Evolutionary conservation across 2,888 invertebrate genomes (phyloP), one percentile per base, ranked within the genome.

Genomic region (Sarcophaga subvicina): DNA sequence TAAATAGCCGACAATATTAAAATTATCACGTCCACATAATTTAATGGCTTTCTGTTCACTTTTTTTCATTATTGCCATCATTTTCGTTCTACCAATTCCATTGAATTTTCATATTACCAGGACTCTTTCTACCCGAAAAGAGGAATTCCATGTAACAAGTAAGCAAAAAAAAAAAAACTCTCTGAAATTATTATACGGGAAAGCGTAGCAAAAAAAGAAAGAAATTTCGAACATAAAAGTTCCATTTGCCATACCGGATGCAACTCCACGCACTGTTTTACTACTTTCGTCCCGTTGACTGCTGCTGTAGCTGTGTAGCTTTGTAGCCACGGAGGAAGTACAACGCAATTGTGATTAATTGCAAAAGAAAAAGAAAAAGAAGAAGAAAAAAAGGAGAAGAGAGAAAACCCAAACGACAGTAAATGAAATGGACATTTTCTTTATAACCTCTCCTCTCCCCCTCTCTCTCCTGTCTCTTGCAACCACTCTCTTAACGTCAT

Each of bases 271-370:
- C 85, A 85, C 87, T 84, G 87, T 72, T 77, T 85, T 85, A 81
- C 73, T 81, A 78, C 63, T 64, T 75, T 73, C 72, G 85, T 87
- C 70, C 84, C 81, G 81, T 69, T 81, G 86, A 71, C 82, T 80
- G 37, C 37, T 37, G 10, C 37, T 37, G 37, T 37, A 10, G 8
- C 37, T 37, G 37, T 37, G 37, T 37, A 10, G 8, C 2, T 37
- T 8, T 1, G 85, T 71, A 70, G 49, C 85, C 77, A 45, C 82
- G 85, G 87, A 85, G 85, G 87, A 85, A 80, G 87, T 72, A 89
- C 37, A 37, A 37, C 89, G 91, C 92, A 91, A 91, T 91, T 91
- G 91, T 90, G 90, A 91, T 92, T 91, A 91, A 92, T 91, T 92
- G 91, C 91, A 89, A 90, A 89, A 88, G 37, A 37, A 37, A 27